Evolutionary conservation across 2,797 vertebrate species (phyloP), one percentile per base, ranked within the genome.

Genomic region (Epinephelus coioides): DNA sequence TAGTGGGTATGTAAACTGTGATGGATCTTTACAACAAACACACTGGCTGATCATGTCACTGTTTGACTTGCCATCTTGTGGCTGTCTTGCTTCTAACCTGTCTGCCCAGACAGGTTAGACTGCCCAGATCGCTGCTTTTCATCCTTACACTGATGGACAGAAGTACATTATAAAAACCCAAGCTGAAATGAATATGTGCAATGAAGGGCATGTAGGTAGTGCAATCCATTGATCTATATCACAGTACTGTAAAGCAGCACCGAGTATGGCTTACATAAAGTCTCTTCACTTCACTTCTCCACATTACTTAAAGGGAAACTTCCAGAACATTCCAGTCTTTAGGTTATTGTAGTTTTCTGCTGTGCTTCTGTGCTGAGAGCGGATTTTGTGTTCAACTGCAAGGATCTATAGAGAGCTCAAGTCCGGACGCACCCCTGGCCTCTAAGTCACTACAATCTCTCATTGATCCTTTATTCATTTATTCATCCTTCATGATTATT

Each of bases 181-280:
- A 15, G 44, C 25, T 62, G 50, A 27, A 9, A 25, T n/a, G 23
- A 17, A 55, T 8, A 66, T 69, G 38, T 50, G 67, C 54, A 75
- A 40, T 49, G 23, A 51, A 0, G 13, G n/a, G 34, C 55, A 25
- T 57, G 34, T 46, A 19, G 1, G 17, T 59, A 11, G 15, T 69
- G 38, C 44, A 17, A 40, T 18, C n/a, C n/a, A 40, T 2, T 5
- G 3, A 55, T 53, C 11, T 15, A 21, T 50, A 14, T 60, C 40
- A 47, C 0, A 57, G 43, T 17, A 15, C 9, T 40, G 40, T 47
- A 53, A 44, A 71, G 17, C 69, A 67, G 63, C 49, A 49, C 21
- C 12, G 19, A 21, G 12, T 70, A 59, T 65, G 59, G 50, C 70
- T 62, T 55, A 12, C 56, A 47, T 15, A 50, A 40, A 57, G 30